phyloP scores from a whole-genome alignment of 2,888 invertebrate species.

The Sialis fuliginosa region DNA sequence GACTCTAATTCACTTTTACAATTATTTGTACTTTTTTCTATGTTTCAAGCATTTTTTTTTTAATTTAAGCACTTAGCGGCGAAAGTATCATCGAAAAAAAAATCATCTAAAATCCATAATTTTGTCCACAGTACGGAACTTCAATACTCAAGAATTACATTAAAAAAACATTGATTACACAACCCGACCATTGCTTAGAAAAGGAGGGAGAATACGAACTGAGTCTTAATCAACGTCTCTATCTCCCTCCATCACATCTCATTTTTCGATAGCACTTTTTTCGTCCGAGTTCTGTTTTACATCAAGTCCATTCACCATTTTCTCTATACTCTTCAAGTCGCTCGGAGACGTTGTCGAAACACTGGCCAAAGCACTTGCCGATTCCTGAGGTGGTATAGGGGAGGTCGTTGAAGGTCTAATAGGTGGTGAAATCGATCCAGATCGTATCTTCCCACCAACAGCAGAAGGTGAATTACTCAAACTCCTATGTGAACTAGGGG shows the following conservation, averaged over 20 bases:
- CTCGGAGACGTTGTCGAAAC: constrained; percentile 36
- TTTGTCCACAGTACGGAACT: too few relatives aligned
- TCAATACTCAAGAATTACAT: too few relatives aligned
- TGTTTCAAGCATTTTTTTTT: constrained; percentile 3
- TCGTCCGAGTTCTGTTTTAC: constrained; percentile 42
- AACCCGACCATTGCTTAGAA: too few relatives aligned
- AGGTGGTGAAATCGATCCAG: constrained; percentile 31
- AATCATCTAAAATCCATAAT: too few relatives aligned
- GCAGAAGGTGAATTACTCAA: constrained; percentile 39
- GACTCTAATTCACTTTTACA: neutral
- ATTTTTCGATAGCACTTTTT: constrained; percentile 11
- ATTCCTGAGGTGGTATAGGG: constrained; percentile 25
- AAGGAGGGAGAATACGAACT: neutral
- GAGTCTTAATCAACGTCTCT: neutral
- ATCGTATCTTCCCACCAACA: constrained; percentile 21
- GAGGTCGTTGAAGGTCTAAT: constrained; percentile 37
- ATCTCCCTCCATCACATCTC: constrained; percentile 3
- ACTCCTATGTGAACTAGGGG: constrained; percentile 52
- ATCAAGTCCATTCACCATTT: constrained; percentile 92
- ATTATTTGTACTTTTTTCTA: constrained; percentile 6
- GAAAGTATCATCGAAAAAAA: neutral
- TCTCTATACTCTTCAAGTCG: constrained; percentile 90
- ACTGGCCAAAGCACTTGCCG: constrained; percentile 18
- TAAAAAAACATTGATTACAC: too few relatives aligned
- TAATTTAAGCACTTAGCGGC: constrained; percentile 6